A percentile compares a stretch with the other conserved stretches of the same genome.
Evolutionary conservation across 2,797 vertebrate genomes (phyloP).

Genomic region (Simalia tracyae): DNA sequence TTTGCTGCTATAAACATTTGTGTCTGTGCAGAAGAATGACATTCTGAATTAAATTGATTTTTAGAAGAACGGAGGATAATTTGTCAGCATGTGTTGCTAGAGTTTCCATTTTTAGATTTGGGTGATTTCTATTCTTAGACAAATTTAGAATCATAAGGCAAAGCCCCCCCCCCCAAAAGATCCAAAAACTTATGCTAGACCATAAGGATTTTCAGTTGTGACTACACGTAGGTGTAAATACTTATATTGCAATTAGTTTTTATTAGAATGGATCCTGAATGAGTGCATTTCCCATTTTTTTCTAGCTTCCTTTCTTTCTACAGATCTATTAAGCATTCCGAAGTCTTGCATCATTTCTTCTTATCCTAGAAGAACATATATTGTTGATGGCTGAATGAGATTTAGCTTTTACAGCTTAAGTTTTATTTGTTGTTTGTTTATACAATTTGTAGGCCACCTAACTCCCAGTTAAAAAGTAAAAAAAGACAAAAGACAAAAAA

Average conservation of each 20-base stretch:
- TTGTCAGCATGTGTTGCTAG: conserved; percentile 16
- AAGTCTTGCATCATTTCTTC: neutral
- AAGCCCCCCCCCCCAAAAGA: conserved; percentile 4
- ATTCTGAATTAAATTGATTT: conserved; percentile 18
- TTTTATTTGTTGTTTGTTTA: neutral
- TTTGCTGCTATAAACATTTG: conserved; percentile 20
- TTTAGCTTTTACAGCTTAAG: neutral
- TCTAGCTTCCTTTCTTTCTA: conserved; percentile 13
- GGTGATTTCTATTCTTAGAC: neutral
- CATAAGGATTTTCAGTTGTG: conserved; percentile 8
- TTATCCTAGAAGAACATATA: neutral
- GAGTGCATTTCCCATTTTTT: conserved; percentile 4
- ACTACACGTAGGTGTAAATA: conserved; percentile 2
- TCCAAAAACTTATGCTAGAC: neutral
- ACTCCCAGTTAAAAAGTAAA: neutral
- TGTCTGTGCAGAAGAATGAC: conserved; percentile 19
- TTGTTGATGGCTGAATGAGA: neutral
- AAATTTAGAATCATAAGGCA: neutral
- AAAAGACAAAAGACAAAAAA: neutral
- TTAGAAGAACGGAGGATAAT: conserved; percentile 37
- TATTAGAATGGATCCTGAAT: neutral
- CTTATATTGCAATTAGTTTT: neutral
- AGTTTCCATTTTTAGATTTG: conserved; percentile 17
- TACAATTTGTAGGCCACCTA: neutral
- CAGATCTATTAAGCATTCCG: neutral